Evolutionary conservation across 1,140 invertebrate genomes (phyloP).

Genomic region (Drosophila persimilis): DNA sequence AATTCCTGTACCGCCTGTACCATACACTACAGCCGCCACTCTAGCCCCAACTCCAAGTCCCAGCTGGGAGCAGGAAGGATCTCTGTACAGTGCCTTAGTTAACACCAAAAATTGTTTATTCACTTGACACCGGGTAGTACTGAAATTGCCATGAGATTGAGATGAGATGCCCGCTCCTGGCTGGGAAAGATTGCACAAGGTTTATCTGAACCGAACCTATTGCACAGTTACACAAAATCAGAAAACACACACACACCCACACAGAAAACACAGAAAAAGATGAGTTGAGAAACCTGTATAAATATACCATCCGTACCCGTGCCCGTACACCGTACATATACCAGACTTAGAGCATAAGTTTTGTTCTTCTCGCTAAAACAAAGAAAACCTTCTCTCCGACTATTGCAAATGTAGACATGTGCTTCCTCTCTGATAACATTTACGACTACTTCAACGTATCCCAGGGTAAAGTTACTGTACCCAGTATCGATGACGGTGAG

Average conservation of each 20-base stretch:
- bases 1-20: slow-evolving; percentile 28
- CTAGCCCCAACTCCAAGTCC: slow-evolving; percentile 11
- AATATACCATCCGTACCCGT: background rate
- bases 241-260: slow-evolving; percentile 31
- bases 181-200: slow-evolving; percentile 43
- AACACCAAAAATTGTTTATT: slow-evolving; percentile 13
- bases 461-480: slow-evolving; percentile 98
- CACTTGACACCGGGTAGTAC: slow-evolving; percentile 66
- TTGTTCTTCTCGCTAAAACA: slow-evolving; percentile 67
- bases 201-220: slow-evolving; percentile 5
- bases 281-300: background rate
- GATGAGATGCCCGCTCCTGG: slow-evolving; percentile 73
- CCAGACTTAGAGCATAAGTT: slow-evolving; percentile 63
- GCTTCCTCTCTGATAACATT: slow-evolving; percentile 93
- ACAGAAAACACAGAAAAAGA: slow-evolving; percentile 11
- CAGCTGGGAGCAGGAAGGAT: slow-evolving; percentile 73
- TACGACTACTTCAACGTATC: slow-evolving; percentile 96
- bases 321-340: slow-evolving; percentile 14
- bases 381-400: slow-evolving; percentile 71
- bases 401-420: slow-evolving; percentile 87
- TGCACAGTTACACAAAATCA: background rate
- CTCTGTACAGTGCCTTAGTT: slow-evolving; percentile 37
- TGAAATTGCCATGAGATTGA: slow-evolving; percentile 39
- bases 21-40: slow-evolving; percentile 21
- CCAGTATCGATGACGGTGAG: slow-evolving; percentile 97